These are phyloP conservation scores for Littorina saxatilis DNA, from an alignment of 1,140 invertebrate genomes.

Conservation along the genomic window DNA sequence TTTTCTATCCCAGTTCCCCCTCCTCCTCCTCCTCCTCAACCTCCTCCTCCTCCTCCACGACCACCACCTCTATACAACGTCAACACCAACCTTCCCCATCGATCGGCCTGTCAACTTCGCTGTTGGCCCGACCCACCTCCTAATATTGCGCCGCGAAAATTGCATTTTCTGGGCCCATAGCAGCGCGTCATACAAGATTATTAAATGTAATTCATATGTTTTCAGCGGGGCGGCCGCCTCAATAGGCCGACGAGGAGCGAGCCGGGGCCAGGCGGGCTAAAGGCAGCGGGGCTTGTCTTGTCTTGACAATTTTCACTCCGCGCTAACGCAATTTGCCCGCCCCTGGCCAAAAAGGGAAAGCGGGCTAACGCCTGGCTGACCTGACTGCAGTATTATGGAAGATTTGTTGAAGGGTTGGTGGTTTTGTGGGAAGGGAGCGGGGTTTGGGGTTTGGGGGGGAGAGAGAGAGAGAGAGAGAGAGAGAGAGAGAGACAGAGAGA, in stretches of 20 bases:
- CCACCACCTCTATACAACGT: too few relatives aligned
- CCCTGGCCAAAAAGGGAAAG: slow-evolving; percentile 22
- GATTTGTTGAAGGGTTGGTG: slow-evolving; percentile 19
- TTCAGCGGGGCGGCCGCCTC: slow-evolving; percentile 39
- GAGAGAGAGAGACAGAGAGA: too few relatives aligned
- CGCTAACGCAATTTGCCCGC: slow-evolving; percentile 39
- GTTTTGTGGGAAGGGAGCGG: not conserved
- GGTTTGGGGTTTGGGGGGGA: not conserved
- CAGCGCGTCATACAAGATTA: slow-evolving; percentile 56
- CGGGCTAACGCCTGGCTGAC: slow-evolving; percentile 38
- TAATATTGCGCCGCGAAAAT: slow-evolving; percentile 45
- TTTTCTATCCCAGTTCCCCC: not conserved
- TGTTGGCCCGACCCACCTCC: slow-evolving; percentile 25
- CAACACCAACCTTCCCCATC: slow-evolving; percentile 17
- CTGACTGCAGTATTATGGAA: slow-evolving; percentile 38
- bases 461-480: too few relatives aligned
- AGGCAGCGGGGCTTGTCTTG: slow-evolving; percentile 12
- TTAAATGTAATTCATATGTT: slow-evolving; percentile 61
- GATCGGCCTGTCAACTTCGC: slow-evolving; percentile 35
- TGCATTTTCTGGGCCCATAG: slow-evolving; percentile 44
- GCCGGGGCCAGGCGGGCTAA: not conserved
- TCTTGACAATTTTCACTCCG: slow-evolving; percentile 26
- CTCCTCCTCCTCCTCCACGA: not conserved
- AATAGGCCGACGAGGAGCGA: slow-evolving; percentile 31
- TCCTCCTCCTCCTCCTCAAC: not conserved